Percentiles rank a stretch among this genome's conserved stretches.
Evolutionary conservation across 2,797 vertebrate species (phyloP).

Genomic region (Melanotaenia parkinsoni): DNA sequence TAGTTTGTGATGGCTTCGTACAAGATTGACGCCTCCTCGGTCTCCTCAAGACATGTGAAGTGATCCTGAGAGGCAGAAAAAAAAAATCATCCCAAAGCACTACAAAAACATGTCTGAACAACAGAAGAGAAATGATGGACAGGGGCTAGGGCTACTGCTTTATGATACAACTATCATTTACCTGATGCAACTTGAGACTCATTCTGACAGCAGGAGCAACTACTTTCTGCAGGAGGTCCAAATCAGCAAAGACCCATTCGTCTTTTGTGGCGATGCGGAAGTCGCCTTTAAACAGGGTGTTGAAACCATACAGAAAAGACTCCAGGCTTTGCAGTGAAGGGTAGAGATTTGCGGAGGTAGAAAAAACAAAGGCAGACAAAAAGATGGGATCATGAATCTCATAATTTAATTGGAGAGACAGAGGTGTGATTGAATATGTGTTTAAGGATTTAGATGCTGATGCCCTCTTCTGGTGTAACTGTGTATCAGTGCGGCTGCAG

Average conservation of each 20-base stretch:
- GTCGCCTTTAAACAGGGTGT: constrained; percentile 96
- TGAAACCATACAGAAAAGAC: constrained; percentile 96
- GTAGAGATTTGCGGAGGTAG: no score
- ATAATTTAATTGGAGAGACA: background rate
- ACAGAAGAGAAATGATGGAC: background rate
- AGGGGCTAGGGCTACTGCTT: no score
- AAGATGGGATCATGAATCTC: background rate
- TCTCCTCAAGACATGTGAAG: constrained; percentile 97
- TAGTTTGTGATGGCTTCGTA: constrained; percentile 94
- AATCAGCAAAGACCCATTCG: constrained; percentile 97
- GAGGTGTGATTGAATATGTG: background rate
- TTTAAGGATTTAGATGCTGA: constrained; percentile 20
- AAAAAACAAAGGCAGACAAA: background rate
- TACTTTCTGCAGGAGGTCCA: constrained; percentile 94
- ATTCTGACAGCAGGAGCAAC: constrained; percentile 94
- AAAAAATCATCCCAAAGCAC: background rate
- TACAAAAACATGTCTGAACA: background rate
- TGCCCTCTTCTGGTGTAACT: constrained; percentile 54
- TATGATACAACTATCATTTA: constrained; percentile 44
- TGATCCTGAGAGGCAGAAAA: constrained; percentile 86
- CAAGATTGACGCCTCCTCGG: constrained; percentile 90
- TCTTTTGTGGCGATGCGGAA: constrained; percentile 92
- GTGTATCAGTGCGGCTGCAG: constrained; percentile 24
- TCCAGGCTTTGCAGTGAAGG: constrained; percentile 86
- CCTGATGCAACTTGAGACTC: constrained; percentile 98